These are phyloP conservation scores for Operophtera brumata DNA, from an alignment of 2,888 invertebrate species.

Conservation along the genomic window DNA sequence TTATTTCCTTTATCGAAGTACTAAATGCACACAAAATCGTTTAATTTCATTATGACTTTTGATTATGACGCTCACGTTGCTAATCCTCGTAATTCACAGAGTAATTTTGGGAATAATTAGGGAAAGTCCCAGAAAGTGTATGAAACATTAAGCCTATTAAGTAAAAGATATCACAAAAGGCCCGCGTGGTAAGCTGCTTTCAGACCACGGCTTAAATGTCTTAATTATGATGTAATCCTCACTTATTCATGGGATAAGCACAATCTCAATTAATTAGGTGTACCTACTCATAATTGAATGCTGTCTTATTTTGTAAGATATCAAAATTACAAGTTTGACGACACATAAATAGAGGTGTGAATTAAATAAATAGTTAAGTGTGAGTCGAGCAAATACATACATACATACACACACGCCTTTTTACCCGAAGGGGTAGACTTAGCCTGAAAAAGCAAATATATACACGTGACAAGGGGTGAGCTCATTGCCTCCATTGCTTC, in stretches of 20 bases:
- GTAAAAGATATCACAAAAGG: constrained; percentile 23
- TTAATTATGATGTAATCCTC: constrained; percentile 24
- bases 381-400: no score
- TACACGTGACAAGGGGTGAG: no score
- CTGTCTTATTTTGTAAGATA: not conserved
- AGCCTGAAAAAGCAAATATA: no score
- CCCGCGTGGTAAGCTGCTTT: constrained; percentile 17
- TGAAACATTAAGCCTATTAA: constrained; percentile 26
- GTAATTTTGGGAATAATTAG: constrained; percentile 18
- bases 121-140: constrained; percentile 20
- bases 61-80: constrained; percentile 14
- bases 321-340: no score
- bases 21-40: not conserved
- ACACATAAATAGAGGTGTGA: no score
- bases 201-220: constrained; percentile 19
- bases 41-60: not conserved
- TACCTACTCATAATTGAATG: not conserved
- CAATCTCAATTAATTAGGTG: constrained; percentile 5
- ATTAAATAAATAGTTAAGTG: no score
- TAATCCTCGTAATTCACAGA: constrained; percentile 17
- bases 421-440: no score
- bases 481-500: no score
- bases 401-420: no score
- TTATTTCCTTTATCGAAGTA: no score
- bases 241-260: constrained; percentile 14